Conservation (phyloP, 2,888 invertebrate species). For the Blastobasis lacticolella region DNA sequence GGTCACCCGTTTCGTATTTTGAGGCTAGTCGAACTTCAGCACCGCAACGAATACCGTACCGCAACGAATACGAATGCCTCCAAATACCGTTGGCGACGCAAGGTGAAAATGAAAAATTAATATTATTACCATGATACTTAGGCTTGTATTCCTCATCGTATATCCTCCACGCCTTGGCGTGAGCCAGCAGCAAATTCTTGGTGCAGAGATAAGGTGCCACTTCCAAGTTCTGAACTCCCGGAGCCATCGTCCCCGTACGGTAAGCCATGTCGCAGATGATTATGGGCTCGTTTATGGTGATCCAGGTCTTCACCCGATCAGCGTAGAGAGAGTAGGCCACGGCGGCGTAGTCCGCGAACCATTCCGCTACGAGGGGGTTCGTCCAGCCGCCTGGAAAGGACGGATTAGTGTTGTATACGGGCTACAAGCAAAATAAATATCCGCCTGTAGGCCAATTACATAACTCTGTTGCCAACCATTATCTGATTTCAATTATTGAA, state of each 20-base stretch:
- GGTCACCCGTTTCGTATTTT: too few relatives aligned
- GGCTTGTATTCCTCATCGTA: constrained; percentile 68
- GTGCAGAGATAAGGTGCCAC: constrained; percentile 72
- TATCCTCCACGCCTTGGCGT: constrained; percentile 75
- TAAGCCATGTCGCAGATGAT: constrained; percentile 46
- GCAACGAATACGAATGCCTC: too few relatives aligned
- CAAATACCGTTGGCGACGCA: too few relatives aligned
- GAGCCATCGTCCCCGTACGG: constrained; percentile 41
- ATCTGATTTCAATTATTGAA: too few relatives aligned
- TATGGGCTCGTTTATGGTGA: constrained; percentile 80
- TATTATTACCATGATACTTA: constrained; percentile 49
- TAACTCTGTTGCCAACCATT: too few relatives aligned
- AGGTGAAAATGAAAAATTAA: too few relatives aligned
- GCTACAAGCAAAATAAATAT: too few relatives aligned
- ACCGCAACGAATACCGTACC: too few relatives aligned
- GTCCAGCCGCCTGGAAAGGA: constrained; percentile 71
- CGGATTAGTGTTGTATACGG: too few relatives aligned
- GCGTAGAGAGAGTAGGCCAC: constrained; percentile 70
- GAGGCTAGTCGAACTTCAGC: too few relatives aligned
- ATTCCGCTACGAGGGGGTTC: constrained; percentile 73
- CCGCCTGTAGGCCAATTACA: too few relatives aligned
- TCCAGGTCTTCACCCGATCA: constrained; percentile 76
- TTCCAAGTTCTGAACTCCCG: constrained; percentile 25
- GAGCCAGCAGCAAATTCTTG: constrained; percentile 78
- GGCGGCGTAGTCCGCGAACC: constrained; percentile 74